Percentiles rank a stretch among this genome's conserved stretches.
Evolutionary conservation across 1,140 invertebrate genomes (phyloP).

Genomic region (Leptopilina boulardi): DNA sequence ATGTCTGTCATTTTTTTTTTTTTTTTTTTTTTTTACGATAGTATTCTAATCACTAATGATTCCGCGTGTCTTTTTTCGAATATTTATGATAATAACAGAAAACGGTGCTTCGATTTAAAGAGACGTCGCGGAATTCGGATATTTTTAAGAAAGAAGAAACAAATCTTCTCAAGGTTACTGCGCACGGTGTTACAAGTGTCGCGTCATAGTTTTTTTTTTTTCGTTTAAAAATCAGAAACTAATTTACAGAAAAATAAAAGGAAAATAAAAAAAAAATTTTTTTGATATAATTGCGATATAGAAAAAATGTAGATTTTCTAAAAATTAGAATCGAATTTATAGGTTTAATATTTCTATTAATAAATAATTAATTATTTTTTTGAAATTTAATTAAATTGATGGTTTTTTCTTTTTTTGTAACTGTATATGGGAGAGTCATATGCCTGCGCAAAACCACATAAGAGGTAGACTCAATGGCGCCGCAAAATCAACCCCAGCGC

Average conservation of each 20-base stretch:
- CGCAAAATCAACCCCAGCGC: conserved; percentile 54
- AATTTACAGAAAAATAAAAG: too few relatives aligned
- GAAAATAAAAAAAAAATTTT: too few relatives aligned
- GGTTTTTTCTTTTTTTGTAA: conserved; percentile 31
- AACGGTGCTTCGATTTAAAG: neutral
- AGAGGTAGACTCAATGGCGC: conserved; percentile 62
- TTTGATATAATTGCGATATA: too few relatives aligned
- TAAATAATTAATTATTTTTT: too few relatives aligned
- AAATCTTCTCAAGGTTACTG: neutral
- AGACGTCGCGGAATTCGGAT: neutral
- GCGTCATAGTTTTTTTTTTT: too few relatives aligned
- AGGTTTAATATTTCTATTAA: too few relatives aligned
- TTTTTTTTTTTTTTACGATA: neutral
- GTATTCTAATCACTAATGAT: conserved; percentile 1
- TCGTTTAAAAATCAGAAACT: too few relatives aligned
- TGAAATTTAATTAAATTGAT: too few relatives aligned
- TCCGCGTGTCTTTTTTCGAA: neutral
- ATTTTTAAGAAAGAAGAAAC: neutral
- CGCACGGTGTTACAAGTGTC: neutral
- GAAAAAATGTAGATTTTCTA: too few relatives aligned
- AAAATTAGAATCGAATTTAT: too few relatives aligned
- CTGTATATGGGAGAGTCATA: conserved; percentile 38
- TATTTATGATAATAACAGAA: conserved; percentile 10
- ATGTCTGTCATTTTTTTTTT: neutral
- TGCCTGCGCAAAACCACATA: conserved; percentile 36